Evolutionary conservation across 2,797 vertebrate genomes (phyloP).

Genomic region (Bradypodion ventrale): DNA sequence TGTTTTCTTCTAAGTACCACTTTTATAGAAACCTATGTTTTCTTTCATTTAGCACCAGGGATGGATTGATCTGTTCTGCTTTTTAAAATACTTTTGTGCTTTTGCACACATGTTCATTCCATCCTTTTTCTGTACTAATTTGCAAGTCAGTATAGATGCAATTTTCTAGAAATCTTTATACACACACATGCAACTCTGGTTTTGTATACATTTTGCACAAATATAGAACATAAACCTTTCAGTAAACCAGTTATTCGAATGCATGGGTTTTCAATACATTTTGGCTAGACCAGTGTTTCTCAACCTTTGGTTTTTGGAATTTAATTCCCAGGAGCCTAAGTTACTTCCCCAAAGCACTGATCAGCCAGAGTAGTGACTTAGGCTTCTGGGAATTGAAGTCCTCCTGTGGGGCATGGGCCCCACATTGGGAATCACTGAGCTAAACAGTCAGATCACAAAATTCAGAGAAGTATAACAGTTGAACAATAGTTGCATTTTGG

Average conservation of each 20-base stretch:
- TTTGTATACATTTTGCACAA: neutral
- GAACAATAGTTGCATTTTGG: neutral
- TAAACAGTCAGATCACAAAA: neutral
- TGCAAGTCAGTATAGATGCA: neutral
- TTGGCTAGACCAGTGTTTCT: no score
- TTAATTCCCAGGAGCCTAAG: no score
- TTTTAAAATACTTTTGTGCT: neutral
- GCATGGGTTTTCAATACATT: neutral
- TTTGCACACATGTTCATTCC: neutral
- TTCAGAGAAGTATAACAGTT: neutral
- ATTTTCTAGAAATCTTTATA: neutral
- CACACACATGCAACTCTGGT: neutral
- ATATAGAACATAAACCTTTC: neutral
- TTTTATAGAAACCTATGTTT: neutral
- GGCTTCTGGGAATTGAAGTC: no score
- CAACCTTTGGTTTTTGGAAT: no score
- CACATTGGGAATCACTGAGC: no score
- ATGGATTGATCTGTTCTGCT: neutral
- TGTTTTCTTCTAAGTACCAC: neutral
- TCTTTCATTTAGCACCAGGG: neutral
- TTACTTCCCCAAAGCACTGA: no score
- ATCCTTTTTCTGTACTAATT: neutral
- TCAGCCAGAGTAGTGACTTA: no score
- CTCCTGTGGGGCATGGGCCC: no score
- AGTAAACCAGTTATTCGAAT: neutral